Evolutionary conservation across 23 tunicate genomes (phyloP).

Genomic region (Styela plicata): DNA sequence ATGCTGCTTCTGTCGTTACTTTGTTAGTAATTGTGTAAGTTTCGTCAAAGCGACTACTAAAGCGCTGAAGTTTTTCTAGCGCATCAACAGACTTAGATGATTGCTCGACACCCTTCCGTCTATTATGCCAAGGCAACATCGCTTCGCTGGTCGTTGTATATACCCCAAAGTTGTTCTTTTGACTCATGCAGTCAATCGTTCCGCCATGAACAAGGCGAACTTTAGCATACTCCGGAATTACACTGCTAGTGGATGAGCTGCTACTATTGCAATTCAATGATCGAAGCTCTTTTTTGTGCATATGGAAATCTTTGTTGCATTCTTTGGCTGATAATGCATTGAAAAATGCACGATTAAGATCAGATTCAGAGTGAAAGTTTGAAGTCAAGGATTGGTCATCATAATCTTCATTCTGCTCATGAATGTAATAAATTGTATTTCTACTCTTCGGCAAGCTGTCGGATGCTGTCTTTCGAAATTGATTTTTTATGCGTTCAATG

Average conservation of each 20-base stretch:
- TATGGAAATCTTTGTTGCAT: background rate
- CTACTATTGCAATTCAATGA: background rate
- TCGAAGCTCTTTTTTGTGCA: background rate
- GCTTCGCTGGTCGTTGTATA: background rate
- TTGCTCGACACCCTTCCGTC: background rate
- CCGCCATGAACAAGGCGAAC: background rate
- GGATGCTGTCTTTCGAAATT: background rate
- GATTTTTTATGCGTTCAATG: background rate
- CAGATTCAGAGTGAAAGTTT: background rate
- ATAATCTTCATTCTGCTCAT: background rate
- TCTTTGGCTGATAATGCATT: background rate
- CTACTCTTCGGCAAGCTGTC: background rate
- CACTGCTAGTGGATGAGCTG: background rate
- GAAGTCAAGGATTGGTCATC: background rate
- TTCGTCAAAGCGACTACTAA: background rate
- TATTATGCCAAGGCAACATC: background rate
- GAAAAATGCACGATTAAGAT: background rate
- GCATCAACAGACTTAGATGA: background rate
- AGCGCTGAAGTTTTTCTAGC: background rate
- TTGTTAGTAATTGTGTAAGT: background rate
- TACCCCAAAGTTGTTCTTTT: background rate
- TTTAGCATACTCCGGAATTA: background rate
- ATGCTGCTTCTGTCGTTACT: background rate
- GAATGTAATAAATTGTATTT: background rate
- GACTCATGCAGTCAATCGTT: background rate